Conservation (phyloP, 2,888 invertebrate genomes). For the Lepidochitona cinerea region DNA sequence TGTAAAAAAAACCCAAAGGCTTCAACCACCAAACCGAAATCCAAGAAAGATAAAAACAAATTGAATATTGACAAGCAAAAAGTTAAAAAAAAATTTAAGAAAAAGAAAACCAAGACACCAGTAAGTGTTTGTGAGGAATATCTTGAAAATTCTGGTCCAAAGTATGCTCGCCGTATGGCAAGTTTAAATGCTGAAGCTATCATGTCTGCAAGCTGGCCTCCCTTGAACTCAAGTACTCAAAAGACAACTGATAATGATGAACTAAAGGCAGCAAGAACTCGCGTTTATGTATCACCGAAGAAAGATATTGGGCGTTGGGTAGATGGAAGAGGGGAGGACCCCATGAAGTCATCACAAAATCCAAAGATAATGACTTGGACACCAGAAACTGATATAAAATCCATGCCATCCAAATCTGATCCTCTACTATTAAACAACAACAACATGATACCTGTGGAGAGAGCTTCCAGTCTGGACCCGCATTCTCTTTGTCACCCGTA, state of each 20-base stretch:
- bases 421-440: not conserved
- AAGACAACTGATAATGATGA: slow-evolving; percentile 31
- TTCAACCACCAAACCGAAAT: not conserved
- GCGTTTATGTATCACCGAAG: slow-evolving; percentile 34
- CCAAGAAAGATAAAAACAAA: not conserved
- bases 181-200: slow-evolving; percentile 30
- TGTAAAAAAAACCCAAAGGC: not conserved
- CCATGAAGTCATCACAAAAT: slow-evolving; percentile 32
- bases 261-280: slow-evolving; percentile 36
- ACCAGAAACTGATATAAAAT: slow-evolving; percentile 32
- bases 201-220: slow-evolving; percentile 19
- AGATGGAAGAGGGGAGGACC: slow-evolving; percentile 33
- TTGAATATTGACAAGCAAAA: not conserved
- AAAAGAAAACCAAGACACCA: not conserved
- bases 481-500: not conserved
- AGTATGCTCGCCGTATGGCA: slow-evolving; percentile 18
- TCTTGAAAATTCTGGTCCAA: not conserved
- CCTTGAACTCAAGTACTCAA: slow-evolving; percentile 5
- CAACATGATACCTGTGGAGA: not conserved
- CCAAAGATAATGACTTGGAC: slow-evolving; percentile 35
- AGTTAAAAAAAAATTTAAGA: not conserved
- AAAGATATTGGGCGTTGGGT: slow-evolving; percentile 19
- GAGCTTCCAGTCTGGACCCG: not conserved
- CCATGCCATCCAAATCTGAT: slow-evolving; percentile 9
- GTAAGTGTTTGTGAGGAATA: not conserved